A percentile compares a stretch with the other conserved stretches of the same genome.
phyloP scores from a whole-genome alignment of 2,113 vertebrate species.

The Bubo blakistoni region DNA sequence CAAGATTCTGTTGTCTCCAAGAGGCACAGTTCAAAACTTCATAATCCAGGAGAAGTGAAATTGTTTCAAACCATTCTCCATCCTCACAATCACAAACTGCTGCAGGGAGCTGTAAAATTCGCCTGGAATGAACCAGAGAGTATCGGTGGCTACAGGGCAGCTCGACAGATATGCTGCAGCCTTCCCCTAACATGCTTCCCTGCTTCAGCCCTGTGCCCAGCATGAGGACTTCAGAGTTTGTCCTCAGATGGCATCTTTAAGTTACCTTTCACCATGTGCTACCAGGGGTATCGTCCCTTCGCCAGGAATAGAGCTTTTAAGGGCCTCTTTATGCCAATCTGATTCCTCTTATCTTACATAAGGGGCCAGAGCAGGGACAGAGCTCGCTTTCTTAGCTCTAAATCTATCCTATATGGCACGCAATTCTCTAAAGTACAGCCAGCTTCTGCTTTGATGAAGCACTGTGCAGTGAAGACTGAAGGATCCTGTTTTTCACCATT shows the following conservation, averaged over 20 bases:
- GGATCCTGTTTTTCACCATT: conserved; percentile 57
- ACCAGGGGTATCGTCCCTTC: not conserved
- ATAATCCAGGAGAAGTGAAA: not conserved
- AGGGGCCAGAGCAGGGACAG: conserved; percentile 29
- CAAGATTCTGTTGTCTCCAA: not conserved
- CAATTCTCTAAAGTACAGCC: conserved; percentile 53
- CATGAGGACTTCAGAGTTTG: not conserved
- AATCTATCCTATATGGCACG: conserved; percentile 40
- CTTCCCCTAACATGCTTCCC: rapidly evolving
- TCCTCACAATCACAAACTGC: not conserved
- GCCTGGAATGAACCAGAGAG: not conserved
- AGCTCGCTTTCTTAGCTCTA: not conserved
- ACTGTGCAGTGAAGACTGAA: conserved; percentile 26
- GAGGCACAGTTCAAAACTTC: not conserved
- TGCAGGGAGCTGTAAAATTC: not conserved
- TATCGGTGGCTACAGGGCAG: rapidly evolving
- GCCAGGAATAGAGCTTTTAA: conserved; percentile 36
- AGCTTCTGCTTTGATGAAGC: conserved; percentile 47
- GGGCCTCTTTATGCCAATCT: conserved; percentile 55
- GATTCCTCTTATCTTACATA: conserved; percentile 34
- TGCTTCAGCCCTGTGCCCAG: not conserved
- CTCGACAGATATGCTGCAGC: not conserved
- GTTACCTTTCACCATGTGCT: not conserved
- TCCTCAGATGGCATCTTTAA: not conserved
- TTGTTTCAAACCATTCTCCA: not conserved